These are phyloP conservation scores for Taenioides sp. DNA, from an alignment of 2,797 vertebrate genomes.

Conservation along the genomic window DNA sequence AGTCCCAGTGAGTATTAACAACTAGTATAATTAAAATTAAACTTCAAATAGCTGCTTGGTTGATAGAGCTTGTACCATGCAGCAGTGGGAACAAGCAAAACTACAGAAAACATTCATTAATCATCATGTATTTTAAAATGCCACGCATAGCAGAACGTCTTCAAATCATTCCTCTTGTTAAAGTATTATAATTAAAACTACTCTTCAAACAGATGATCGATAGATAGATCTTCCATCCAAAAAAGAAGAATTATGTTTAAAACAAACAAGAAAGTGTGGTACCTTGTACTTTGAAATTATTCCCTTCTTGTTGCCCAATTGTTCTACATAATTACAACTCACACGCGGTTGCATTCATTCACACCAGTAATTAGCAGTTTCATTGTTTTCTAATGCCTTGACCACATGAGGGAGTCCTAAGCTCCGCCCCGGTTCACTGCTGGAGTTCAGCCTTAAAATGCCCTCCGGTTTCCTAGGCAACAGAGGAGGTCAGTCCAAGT, in stretches of 20 bases:
- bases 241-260: neutral
- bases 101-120: constrained; percentile 9
- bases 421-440: constrained; percentile 34
- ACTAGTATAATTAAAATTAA: constrained; percentile 60
- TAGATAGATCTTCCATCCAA: neutral
- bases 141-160: constrained; percentile 23
- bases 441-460: neutral
- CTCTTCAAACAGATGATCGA: neutral
- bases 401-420: constrained; percentile 3
- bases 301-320: constrained; percentile 27
- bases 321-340: constrained; percentile 60
- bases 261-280: neutral
- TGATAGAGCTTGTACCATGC: constrained; percentile 27
- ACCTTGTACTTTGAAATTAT: constrained; percentile 43
- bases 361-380: constrained; percentile 61
- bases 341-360: constrained; percentile 25
- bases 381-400: constrained; percentile 31
- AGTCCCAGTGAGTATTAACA: constrained; percentile 44
- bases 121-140: constrained; percentile 33
- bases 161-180: neutral
- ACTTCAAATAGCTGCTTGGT: constrained; percentile 44
- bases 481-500: constrained; percentile 26
- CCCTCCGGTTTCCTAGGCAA: constrained; percentile 38
- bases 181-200: neutral
- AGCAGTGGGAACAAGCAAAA: constrained; percentile 9